Evolutionary conservation across 2,113 vertebrate genomes (phyloP).

Genomic region (Mormyrus iriodes): DNA sequence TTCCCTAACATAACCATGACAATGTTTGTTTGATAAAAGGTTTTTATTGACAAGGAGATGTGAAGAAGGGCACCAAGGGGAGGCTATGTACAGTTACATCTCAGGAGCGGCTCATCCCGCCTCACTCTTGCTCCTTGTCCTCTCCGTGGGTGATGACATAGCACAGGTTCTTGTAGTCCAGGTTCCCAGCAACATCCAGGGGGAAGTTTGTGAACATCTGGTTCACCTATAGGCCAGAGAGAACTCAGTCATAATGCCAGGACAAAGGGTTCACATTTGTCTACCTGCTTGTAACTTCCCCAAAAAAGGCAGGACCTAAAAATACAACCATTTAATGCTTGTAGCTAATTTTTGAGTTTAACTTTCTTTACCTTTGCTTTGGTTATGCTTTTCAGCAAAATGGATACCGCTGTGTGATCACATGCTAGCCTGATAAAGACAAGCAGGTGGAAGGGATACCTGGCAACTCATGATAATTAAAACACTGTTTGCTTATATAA

Average conservation of each 20-base stretch:
- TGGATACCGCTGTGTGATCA: background rate
- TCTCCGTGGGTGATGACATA: constrained; percentile 84
- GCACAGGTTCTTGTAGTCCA: constrained; percentile 85
- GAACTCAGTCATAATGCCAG: background rate
- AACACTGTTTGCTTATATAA: background rate
- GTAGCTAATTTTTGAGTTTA: background rate
- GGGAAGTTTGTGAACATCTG: constrained; percentile 85
- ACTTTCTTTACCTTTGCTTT: background rate
- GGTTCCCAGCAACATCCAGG: constrained; percentile 77
- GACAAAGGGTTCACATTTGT: background rate
- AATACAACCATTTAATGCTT: background rate
- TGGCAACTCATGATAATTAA: background rate
- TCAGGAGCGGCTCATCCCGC: background rate
- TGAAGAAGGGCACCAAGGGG: background rate
- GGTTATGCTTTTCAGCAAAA: background rate
- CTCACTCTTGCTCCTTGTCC: constrained; percentile 71
- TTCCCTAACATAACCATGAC: background rate
- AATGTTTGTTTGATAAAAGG: background rate
- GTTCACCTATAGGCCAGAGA: constrained; percentile 58
- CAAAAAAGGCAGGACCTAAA: background rate
- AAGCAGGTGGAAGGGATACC: background rate
- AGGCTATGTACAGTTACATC: background rate
- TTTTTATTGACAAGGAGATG: background rate
- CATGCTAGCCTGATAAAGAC: background rate
- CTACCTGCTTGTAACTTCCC: background rate